A percentile compares a stretch with the other conserved stretches of the same genome.
phyloP scores from a whole-genome alignment of 2,113 vertebrate genomes.

The Polyodon spathula region DNA sequence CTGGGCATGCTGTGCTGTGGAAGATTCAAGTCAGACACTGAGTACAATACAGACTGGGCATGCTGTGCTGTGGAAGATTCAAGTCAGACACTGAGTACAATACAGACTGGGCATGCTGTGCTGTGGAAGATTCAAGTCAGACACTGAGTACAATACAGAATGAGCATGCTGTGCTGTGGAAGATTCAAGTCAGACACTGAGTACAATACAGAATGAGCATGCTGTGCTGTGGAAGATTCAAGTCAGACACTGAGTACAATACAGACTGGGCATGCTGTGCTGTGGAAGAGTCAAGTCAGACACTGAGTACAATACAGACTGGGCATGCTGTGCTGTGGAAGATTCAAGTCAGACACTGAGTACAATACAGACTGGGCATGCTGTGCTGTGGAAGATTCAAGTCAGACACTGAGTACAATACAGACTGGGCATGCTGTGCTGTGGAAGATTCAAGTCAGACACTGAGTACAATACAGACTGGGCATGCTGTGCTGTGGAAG shows the following conservation, averaged over 20 bases:
- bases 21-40: not conserved
- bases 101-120: no score
- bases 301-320: no score
- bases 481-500: slow-evolving; percentile 9
- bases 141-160: no score
- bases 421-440: slow-evolving; percentile 7
- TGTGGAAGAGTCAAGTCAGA: not conserved
- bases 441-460: not conserved
- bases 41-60: no score
- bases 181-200: not conserved
- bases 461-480: no score
- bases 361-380: not conserved
- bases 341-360: not conserved
- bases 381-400: slow-evolving; percentile 6
- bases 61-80: slow-evolving; percentile 9
- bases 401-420: not conserved
- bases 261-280: slow-evolving; percentile 5
- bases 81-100: no score
- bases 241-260: no score
- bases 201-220: no score
- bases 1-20: slow-evolving; percentile 8
- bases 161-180: slow-evolving; percentile 9
- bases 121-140: not conserved
- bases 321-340: slow-evolving; percentile 8
- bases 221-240: no score